Evolutionary conservation across 2,113 vertebrate species (phyloP).

Genomic region (Rhinoptilus africanus): DNA sequence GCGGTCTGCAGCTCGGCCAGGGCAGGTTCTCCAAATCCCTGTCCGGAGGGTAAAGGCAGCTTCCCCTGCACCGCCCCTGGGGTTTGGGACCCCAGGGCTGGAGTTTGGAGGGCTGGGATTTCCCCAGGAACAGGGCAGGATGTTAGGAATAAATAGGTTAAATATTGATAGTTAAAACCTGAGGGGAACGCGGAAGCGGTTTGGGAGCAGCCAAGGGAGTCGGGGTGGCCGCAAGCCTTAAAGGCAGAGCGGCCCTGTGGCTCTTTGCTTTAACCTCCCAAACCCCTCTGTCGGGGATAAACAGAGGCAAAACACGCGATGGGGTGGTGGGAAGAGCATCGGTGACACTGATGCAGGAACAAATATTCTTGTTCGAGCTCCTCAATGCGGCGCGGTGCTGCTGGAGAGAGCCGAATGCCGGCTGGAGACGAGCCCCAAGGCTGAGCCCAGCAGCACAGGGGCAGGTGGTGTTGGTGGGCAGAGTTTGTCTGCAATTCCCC

Average conservation of each 20-base stretch:
- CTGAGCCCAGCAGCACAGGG: background rate
- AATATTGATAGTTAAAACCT: background rate
- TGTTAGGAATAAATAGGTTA: background rate
- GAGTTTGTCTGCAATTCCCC: background rate
- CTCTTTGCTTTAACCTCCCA: background rate
- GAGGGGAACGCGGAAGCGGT: background rate
- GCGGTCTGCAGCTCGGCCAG: accelerated
- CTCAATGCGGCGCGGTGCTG: accelerated
- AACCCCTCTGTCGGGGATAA: background rate
- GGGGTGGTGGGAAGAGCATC: background rate
- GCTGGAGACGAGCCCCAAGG: background rate
- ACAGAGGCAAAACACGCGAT: background rate
- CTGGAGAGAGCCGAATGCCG: background rate
- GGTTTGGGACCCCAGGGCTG: background rate
- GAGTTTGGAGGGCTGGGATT: background rate
- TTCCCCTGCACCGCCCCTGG: accelerated
- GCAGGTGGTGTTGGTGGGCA: background rate
- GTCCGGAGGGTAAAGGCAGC: background rate
- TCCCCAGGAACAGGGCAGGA: background rate
- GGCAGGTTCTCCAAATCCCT: background rate
- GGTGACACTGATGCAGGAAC: background rate
- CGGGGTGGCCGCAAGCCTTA: accelerated
- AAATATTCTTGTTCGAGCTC: background rate
- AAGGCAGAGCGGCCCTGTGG: background rate
- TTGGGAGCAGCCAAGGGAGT: background rate